A percentile compares a stretch with the other conserved stretches of the same genome.
Conservation (phyloP, 2,797 vertebrate genomes). For the Takifugu ocellatus region DNA sequence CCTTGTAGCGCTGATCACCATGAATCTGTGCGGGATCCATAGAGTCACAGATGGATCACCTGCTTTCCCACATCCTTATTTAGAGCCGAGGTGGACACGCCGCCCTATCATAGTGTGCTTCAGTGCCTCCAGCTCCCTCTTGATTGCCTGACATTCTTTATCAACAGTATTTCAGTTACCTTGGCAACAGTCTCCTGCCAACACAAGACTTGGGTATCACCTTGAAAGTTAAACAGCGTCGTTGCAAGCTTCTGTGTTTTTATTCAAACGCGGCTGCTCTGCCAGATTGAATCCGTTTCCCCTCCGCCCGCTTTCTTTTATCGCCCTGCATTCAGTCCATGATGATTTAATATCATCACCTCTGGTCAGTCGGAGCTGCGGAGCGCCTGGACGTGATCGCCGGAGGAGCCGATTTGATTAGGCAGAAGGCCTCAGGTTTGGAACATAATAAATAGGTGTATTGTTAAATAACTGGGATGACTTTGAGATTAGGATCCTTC, state of each 20-base stretch:
- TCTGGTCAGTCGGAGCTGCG: constrained; percentile 16
- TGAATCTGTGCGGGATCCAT: constrained; percentile 32
- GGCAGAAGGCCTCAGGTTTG: neutral
- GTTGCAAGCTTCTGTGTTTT: constrained; percentile 53
- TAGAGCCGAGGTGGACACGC: constrained; percentile 42
- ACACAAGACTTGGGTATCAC: constrained; percentile 71
- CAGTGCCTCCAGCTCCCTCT: constrained; percentile 62
- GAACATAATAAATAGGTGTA: neutral
- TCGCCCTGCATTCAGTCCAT: constrained; percentile 31
- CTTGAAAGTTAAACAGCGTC: constrained; percentile 65
- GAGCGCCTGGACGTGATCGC: neutral
- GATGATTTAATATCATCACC: constrained; percentile 12
- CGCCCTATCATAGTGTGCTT: constrained; percentile 56
- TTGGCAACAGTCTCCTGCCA: constrained; percentile 72
- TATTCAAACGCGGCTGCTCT: constrained; percentile 43
- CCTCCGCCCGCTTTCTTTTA: constrained; percentile 11
- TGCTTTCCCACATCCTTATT: constrained; percentile 42
- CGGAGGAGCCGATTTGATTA: neutral
- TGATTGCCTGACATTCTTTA: constrained; percentile 76
- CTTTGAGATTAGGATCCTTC: constrained; percentile 1
- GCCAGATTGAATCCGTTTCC: constrained; percentile 28
- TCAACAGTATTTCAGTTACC: constrained; percentile 75
- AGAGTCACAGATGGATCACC: constrained; percentile 45
- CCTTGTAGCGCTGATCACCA: constrained; percentile 9
- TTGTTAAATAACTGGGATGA: constrained; percentile 13